Conservation (phyloP, 2,113 vertebrate genomes). For the Gambusia affinis region DNA sequence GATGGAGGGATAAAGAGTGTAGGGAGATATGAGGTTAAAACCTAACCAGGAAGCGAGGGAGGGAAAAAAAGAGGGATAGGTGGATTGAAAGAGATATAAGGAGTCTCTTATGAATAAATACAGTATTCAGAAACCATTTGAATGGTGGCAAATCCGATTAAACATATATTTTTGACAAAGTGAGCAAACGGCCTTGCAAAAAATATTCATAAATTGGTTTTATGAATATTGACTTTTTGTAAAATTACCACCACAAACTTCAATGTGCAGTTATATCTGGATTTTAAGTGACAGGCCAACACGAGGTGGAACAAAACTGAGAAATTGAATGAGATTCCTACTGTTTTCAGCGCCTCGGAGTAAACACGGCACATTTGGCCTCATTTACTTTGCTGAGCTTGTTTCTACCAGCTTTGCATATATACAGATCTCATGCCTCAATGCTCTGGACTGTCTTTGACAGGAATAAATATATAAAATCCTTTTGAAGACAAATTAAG, state of each 20-base stretch:
- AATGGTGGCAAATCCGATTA: neutral
- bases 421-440: neutral
- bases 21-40: slow-evolving; percentile 47
- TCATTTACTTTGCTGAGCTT: neutral
- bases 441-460: neutral
- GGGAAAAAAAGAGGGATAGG: slow-evolving; percentile 29
- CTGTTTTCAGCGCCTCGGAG: neutral
- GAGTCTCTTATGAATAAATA: slow-evolving; percentile 30
- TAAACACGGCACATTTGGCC: neutral
- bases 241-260: neutral
- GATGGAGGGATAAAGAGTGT: slow-evolving; percentile 45
- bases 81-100: slow-evolving; percentile 14
- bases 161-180: slow-evolving; percentile 1
- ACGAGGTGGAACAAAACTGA: neutral
- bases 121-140: slow-evolving; percentile 10
- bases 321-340: neutral
- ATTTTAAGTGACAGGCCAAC: neutral
- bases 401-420: neutral
- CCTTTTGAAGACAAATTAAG: neutral
- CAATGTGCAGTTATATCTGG: neutral
- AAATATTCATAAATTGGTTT: neutral
- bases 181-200: no score
- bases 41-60: slow-evolving; percentile 45
- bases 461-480: neutral
- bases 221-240: neutral